phyloP scores from a whole-genome alignment of 2,797 vertebrate genomes.

The Esox lucius region DNA sequence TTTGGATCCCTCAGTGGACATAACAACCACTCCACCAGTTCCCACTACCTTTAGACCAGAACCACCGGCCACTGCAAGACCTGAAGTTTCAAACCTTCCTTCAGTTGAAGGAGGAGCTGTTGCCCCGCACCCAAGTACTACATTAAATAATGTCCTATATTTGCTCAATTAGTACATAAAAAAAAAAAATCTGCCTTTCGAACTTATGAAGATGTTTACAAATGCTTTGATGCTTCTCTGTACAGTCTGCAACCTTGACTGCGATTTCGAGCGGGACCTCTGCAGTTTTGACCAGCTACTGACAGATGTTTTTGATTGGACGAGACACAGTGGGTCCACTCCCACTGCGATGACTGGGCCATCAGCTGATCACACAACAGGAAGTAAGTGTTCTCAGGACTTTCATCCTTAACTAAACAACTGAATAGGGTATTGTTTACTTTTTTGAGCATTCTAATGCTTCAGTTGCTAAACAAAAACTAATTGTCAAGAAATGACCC shows the following conservation, averaged over 20 bases:
- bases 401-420: background rate
- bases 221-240: slow-evolving; percentile 35
- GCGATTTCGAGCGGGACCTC: slow-evolving; percentile 44
- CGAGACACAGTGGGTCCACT: slow-evolving; percentile 48
- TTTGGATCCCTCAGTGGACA: background rate
- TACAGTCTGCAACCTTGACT: slow-evolving; percentile 55
- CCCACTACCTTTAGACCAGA: background rate
- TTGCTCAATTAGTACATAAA: background rate
- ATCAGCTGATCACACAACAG: slow-evolving; percentile 58
- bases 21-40: slow-evolving; percentile 5
- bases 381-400: slow-evolving; percentile 14
- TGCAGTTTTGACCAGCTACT: slow-evolving; percentile 38
- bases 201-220: too few species aligned
- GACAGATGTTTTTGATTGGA: slow-evolving; percentile 29
- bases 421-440: too few species aligned
- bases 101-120: too few species aligned
- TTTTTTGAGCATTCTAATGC: too few species aligned
- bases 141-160: too few species aligned
- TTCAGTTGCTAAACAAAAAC: too few species aligned
- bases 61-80: background rate
- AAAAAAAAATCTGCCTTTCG: background rate
- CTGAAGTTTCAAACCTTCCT: too few species aligned
- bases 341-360: slow-evolving; percentile 57
- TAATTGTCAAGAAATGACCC: too few species aligned
- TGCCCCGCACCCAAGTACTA: slow-evolving; percentile 41